Evolutionary conservation across 53 echinoderm and acorn worm genomes (phyloP).

Genomic region (Stichopus horrens): DNA sequence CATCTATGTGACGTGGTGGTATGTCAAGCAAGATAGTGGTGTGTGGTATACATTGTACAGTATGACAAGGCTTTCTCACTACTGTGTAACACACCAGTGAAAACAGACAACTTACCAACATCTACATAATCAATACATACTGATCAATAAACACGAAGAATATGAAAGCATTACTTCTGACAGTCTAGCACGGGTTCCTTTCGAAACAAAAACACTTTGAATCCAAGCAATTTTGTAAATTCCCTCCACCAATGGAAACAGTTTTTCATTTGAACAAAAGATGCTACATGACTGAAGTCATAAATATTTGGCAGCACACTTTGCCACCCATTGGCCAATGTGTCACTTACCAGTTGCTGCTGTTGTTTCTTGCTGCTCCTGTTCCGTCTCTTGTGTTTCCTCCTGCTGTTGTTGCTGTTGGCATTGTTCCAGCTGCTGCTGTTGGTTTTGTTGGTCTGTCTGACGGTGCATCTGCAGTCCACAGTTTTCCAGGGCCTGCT

Average conservation of each 20-base stretch:
- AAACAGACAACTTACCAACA: no score
- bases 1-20: not conserved
- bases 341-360: not conserved
- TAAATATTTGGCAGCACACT: not conserved
- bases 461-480: conserved; percentile 57
- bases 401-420: conserved; percentile 43
- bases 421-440: not conserved
- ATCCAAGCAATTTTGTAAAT: no score
- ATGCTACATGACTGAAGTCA: no score
- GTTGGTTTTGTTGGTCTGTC: not conserved
- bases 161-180: no score
- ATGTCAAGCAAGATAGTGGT: not conserved
- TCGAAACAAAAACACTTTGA: no score
- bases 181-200: no score
- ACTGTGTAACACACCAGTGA: no score
- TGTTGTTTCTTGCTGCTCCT: conserved; percentile 2
- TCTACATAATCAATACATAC: no score
- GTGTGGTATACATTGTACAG: not conserved
- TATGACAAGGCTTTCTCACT: no score
- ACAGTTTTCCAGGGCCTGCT: conserved; percentile 90
- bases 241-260: no score
- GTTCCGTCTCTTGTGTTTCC: not conserved
- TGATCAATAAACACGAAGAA: no score
- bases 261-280: no score
- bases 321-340: not conserved